Conservation (phyloP, 2,888 invertebrate genomes). For the Meteorus colon region DNA sequence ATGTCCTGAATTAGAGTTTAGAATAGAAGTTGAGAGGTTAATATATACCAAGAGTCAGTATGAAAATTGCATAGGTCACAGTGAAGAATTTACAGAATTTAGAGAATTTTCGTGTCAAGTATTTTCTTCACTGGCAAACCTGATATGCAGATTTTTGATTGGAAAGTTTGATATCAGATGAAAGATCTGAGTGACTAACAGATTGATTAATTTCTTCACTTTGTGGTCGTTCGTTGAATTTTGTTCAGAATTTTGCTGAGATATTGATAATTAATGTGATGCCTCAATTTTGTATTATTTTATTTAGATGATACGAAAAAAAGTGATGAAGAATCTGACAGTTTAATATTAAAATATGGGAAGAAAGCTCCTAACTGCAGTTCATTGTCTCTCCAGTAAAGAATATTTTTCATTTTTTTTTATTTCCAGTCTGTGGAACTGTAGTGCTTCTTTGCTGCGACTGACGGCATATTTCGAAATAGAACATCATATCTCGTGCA, state of each 20-base stretch:
- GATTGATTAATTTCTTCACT: neutral
- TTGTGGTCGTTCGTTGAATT: neutral
- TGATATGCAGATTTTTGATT: neutral
- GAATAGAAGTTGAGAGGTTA: neutral
- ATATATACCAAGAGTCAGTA: neutral
- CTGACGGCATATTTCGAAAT: constrained; percentile 5
- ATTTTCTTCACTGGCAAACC: neutral
- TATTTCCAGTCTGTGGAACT: neutral
- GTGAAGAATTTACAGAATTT: neutral
- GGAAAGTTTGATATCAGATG: no score
- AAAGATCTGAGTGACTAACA: no score
- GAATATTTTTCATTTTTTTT: neutral
- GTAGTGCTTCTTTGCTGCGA: neutral
- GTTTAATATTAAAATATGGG: neutral
- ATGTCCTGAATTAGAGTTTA: neutral
- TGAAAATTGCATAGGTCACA: neutral
- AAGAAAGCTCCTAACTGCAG: neutral
- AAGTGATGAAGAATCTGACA: neutral
- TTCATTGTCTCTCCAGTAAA: constrained; percentile 5
- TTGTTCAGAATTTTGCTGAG: neutral
- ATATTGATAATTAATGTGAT: neutral
- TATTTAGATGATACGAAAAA: neutral
- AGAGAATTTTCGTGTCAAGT: neutral
- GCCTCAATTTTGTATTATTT: neutral
- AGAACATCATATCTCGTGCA: neutral